Percentiles rank a stretch among this genome's conserved stretches.
Conservation (phyloP, 2,888 invertebrate genomes). For the Dioctria rufipes region DNA sequence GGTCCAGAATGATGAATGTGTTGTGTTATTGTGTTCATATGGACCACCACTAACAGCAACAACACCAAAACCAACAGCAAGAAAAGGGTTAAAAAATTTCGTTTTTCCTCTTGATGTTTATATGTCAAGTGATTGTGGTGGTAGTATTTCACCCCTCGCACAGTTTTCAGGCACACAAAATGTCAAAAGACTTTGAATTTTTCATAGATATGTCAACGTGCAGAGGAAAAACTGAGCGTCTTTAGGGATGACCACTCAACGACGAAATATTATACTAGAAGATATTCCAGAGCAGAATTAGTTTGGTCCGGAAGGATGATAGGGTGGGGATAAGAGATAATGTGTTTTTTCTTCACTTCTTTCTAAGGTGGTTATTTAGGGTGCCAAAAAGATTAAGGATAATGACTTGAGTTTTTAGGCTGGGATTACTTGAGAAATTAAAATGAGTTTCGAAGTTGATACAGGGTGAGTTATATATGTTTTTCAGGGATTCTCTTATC, state of each 20-base stretch:
- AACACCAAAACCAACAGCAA: not conserved
- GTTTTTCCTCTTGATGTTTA: constrained; percentile 49
- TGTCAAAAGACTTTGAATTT: constrained; percentile 52
- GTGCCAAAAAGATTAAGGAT: constrained; percentile 41
- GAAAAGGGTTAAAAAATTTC: constrained; percentile 42
- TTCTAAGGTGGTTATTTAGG: constrained; percentile 37
- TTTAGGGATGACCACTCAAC: constrained; percentile 30
- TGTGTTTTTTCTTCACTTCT: not conserved
- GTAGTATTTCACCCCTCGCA: constrained; percentile 37
- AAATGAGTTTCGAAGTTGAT: not conserved
- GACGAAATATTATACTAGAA: constrained; percentile 9
- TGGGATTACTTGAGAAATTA: constrained; percentile 38
- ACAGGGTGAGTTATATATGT: not conserved
- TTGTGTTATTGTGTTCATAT: constrained; percentile 14
- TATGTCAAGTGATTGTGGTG: constrained; percentile 51
- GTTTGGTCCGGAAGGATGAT: not conserved
- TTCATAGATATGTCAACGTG: constrained; percentile 51
- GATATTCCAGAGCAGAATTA: no score
- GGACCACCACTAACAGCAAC: not conserved
- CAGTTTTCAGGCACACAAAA: constrained; percentile 41
- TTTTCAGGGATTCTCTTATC: no score
- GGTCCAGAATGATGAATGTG: constrained; percentile 47
- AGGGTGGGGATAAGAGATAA: not conserved
- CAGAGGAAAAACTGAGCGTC: constrained; percentile 5
- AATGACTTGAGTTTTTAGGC: constrained; percentile 37